Base-by-base conservation (phyloP, 2,888 invertebrate genomes). In the Chrysolina americana region DNA sequence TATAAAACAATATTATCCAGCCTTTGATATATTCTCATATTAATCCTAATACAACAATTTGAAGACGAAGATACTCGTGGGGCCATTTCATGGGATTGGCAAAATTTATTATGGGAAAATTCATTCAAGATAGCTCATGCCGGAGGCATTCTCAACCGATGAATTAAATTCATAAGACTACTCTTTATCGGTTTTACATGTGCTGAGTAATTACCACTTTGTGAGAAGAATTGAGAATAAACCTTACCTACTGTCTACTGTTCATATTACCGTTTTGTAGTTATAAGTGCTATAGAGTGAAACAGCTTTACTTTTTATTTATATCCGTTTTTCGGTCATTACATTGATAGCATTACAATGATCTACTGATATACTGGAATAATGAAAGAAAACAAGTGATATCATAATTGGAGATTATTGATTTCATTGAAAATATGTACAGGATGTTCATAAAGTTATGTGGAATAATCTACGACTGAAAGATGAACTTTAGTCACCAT, bases 81-180 rank as follows among this genome's bases (percentile, higher is more conserved):
- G 36, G 59, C 36, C 36, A 36, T 15, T 59, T 28, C 5, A 36
- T 59, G 59, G 59, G 59, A 59, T 59, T 59, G 59, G 59, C 59
- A 36, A n/a, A 59, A 28, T 28, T 59, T 59, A 59, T 59, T 59
- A 59, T 59, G 59, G 59, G 59, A 59, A 59, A 59, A 59, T 36
- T 36, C 36, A 59, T 59, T 59, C 59, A 59, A 59, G 59, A 8
- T 23, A 3, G 15, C 8, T 36, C 6, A 59, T 15, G 59, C 59
- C 59, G 11, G 36, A 59, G 59, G 59, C 59, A 28, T 59, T 59
- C n/a, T n/a, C 3, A 59, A 9, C n/a, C 59, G 36, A 59, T 59
- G 59, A 59, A 59, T 23, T 59, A 59, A 59, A 28, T 36, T 59
- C 59, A 59, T 36, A 8, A 59, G 59, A 59, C 59, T 59, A 50